Conservation (phyloP, 2,113 vertebrate genomes). For the Ascaphus truei region DNA sequence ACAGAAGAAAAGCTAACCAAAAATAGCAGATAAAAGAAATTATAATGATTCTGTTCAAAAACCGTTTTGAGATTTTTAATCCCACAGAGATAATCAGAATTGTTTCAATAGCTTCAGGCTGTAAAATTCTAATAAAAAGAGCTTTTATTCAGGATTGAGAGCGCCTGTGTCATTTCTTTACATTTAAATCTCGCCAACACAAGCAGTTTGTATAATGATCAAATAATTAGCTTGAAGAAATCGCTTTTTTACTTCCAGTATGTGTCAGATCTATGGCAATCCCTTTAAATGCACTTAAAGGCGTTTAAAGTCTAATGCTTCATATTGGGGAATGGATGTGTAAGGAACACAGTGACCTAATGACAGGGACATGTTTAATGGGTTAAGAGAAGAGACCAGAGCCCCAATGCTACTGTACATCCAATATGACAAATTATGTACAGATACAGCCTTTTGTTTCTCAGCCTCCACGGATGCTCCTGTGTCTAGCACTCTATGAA, state of each 20-base stretch:
- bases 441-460: too few species aligned
- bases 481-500: too few species aligned
- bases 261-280: background rate
- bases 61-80: constrained; percentile 3
- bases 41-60: constrained; percentile 5
- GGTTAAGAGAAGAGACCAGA: too few species aligned
- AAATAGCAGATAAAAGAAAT: background rate
- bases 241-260: background rate
- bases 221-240: background rate
- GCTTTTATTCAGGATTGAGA: constrained; percentile 1
- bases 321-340: too few species aligned
- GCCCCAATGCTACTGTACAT: too few species aligned
- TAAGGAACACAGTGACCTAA: too few species aligned
- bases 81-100: constrained; percentile 18
- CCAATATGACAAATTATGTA: too few species aligned
- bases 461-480: too few species aligned
- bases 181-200: constrained; percentile 5
- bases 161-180: background rate
- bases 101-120: constrained; percentile 13
- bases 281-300: too few species aligned
- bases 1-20: background rate
- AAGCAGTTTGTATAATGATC: constrained; percentile 1
- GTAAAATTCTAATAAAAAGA: constrained; percentile 4
- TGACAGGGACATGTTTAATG: too few species aligned
- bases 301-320: too few species aligned